Percentiles rank a stretch among this genome's conserved stretches.
These are phyloP conservation scores for Drymodes brunneopygia DNA, from an alignment of 2,113 vertebrate species.

Conservation along the genomic window DNA sequence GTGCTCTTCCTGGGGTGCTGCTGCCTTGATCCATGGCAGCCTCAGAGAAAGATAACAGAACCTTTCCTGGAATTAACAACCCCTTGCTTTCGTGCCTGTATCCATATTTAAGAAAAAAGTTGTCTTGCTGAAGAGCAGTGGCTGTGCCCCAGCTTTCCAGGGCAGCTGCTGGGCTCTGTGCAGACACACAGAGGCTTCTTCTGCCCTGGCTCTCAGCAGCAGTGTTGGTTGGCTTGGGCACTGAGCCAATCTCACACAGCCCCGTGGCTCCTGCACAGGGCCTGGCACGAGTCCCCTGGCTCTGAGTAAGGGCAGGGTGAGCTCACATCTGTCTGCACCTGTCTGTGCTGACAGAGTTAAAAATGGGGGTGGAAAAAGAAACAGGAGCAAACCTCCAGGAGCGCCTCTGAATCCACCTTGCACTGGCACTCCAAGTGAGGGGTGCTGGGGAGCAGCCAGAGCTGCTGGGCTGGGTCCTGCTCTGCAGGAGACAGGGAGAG, in stretches of 20 bases:
- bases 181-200: neutral
- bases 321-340: slow-evolving; percentile 41
- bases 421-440: fast-evolving
- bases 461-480: neutral
- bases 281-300: neutral
- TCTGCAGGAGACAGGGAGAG: neutral
- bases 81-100: neutral
- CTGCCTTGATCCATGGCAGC: neutral
- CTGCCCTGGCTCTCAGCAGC: neutral
- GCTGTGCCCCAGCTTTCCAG: neutral
- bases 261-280: neutral
- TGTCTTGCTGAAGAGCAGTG: neutral
- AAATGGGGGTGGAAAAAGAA: neutral
- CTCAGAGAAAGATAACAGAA: neutral
- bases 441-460: neutral
- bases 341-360: neutral
- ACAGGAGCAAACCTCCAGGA: neutral
- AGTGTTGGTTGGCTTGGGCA: neutral
- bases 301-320: neutral
- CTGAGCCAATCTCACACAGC: neutral
- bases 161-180: neutral
- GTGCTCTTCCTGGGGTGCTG: neutral
- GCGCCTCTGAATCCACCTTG: neutral
- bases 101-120: neutral
- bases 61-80: neutral